These are phyloP conservation scores for Sycophaga agraensis DNA, from an alignment of 1,140 invertebrate species.

Conservation along the genomic window DNA sequence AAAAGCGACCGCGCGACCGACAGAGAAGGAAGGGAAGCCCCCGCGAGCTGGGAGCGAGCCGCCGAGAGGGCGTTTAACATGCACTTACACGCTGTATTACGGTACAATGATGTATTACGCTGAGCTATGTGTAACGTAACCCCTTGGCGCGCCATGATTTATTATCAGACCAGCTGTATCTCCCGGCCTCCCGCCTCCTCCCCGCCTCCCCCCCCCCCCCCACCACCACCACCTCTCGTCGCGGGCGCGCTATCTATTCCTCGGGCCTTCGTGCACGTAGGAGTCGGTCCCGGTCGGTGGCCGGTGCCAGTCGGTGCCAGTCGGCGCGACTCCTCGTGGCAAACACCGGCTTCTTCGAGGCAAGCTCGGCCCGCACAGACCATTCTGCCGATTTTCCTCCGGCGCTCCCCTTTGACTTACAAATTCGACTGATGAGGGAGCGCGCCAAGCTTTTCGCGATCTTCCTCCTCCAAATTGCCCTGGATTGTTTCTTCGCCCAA, in stretches of 20 bases:
- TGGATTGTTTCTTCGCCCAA: too few relatives aligned
- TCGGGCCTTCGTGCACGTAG: neutral
- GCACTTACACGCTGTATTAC: constrained; percentile 32
- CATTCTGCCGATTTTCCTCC: too few relatives aligned
- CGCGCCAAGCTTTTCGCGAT: too few relatives aligned
- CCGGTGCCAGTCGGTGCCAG: neutral
- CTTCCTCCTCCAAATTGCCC: too few relatives aligned
- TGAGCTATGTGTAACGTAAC: constrained; percentile 19
- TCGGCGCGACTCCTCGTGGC: too few relatives aligned
- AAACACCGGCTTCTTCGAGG: too few relatives aligned
- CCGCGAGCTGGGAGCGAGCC: neutral
- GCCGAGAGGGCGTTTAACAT: constrained; percentile 25
- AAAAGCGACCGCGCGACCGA: constrained; percentile 6
- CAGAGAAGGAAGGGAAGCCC: neutral
- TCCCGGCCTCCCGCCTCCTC: neutral
- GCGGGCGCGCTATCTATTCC: neutral
- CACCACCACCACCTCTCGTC: neutral
- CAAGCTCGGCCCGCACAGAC: too few relatives aligned
- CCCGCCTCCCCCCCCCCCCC: neutral
- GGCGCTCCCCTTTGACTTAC: too few relatives aligned
- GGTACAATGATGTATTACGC: constrained; percentile 32
- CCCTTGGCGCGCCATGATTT: constrained; percentile 22
- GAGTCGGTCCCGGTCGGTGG: too few relatives aligned
- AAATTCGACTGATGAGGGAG: too few relatives aligned
- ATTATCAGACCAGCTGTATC: constrained; percentile 6